These are phyloP conservation scores for Gymnorhina tibicen DNA, from an alignment of 2,113 vertebrate species.

Conservation along the genomic window DNA sequence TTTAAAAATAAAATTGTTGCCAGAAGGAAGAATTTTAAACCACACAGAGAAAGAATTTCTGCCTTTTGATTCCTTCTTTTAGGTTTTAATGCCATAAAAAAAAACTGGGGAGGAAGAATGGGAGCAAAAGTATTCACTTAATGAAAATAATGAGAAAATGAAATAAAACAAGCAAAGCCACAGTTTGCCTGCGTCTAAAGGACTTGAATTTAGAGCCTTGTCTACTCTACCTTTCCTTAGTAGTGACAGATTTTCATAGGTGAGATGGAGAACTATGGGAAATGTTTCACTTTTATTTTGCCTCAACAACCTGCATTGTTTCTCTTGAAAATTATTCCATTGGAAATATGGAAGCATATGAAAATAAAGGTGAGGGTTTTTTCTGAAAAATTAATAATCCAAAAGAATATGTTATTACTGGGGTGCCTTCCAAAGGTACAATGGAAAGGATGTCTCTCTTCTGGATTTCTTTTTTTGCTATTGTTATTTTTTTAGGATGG, in stretches of 20 bases:
- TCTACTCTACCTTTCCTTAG: neutral
- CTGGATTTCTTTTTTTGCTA: neutral
- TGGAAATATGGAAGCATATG: neutral
- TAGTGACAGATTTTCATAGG: neutral
- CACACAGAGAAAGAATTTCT: neutral
- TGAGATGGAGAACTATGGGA: neutral
- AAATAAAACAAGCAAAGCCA: neutral
- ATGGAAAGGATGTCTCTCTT: neutral
- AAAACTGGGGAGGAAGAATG: rapidly evolving
- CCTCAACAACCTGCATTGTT: neutral
- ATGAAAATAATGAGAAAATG: neutral
- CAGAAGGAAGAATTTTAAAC: neutral
- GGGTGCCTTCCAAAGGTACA: neutral
- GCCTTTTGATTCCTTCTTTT: neutral
- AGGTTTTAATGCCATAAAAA: neutral
- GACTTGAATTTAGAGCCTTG: neutral
- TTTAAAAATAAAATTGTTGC: neutral
- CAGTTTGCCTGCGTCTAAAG: neutral
- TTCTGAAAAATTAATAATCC: neutral
- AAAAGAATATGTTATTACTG: neutral
- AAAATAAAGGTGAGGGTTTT: neutral
- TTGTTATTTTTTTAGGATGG: neutral
- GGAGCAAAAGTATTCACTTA: neutral
- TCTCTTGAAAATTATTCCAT: neutral
- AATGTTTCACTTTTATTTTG: neutral